Base-by-base conservation (phyloP, 2,888 invertebrate genomes). In the Dolichomitus sp. region DNA sequence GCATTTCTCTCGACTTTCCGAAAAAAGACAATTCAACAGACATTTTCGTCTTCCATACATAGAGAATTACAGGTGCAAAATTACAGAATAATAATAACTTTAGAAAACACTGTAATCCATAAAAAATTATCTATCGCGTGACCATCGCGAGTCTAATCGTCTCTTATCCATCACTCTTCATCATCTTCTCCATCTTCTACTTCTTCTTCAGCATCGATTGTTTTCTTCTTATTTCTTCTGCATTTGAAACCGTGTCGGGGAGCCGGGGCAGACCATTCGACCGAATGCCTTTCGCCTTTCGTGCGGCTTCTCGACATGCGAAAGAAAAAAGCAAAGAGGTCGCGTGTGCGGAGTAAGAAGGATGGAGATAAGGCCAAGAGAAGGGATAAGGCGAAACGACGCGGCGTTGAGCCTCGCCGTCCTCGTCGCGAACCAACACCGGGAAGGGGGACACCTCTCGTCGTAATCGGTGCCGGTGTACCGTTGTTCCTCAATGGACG, bases 401-500 rank as follows among this genome's bases (percentile, higher is more conserved):
- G 54, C 50, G 14, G 52, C 52, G 65, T 45, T 61, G 68, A 17
- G 57, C 17, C 23, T 42, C 72, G 30, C 61, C 54, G 59, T 72
- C 72, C 33, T 48, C 72, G 61, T 72, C 73, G 61, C 72, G 50
- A 72, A 66, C 77, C 40, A 79, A 52, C 45, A 45, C 69, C 72
- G 27, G 63, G 80, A 68, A 73, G 73, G 73, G 68, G 54, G 57
- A 70, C 69, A 65, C 40, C 40, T 59, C 59, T 23, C 30, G 23
- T 80, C 77, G 90, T 91, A 91, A 94, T 94, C 91, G 94, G 94
- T 94, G 94, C 92, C 94, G 92, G 91, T 91, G 94, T 94, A 94
- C 94, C 94, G 94, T 94, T 94, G 94, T 92, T 94, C 93, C 93
- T 91, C 92, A 93, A 94, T 93, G 94, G 92, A 92, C 91, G 87